Percentiles rank a stretch among this genome's conserved stretches.
These are phyloP conservation scores for Athripsodes cinereus DNA, from an alignment of 2,888 invertebrate species.

Conservation along the genomic window DNA sequence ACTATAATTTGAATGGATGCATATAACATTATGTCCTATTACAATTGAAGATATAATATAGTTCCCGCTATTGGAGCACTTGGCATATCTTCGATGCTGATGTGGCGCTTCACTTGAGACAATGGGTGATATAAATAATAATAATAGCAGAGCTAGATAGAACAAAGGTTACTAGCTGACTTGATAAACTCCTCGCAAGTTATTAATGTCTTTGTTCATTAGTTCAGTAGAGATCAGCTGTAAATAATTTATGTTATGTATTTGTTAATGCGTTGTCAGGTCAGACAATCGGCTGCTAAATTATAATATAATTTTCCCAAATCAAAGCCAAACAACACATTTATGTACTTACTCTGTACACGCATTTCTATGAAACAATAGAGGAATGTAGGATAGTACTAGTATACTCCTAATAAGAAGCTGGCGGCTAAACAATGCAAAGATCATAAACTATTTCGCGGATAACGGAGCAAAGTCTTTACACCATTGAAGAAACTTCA, in stretches of 20 bases:
- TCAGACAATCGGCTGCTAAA: constrained; percentile 20
- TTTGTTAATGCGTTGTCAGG: constrained; percentile 18
- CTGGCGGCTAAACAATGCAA: background rate
- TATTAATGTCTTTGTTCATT: constrained; percentile 8
- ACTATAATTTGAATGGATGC: no score
- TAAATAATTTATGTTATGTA: constrained; percentile 21
- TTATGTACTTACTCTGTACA: background rate
- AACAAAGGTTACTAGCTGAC: no score
- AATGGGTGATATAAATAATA: no score
- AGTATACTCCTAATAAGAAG: background rate
- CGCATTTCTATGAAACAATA: background rate
- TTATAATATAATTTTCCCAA: background rate
- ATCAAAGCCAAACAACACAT: background rate
- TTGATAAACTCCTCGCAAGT: no score
- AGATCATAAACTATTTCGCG: constrained; percentile 8
- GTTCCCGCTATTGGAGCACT: no score
- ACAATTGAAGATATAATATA: no score
- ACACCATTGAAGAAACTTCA: constrained; percentile 14
- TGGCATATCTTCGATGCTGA: no score
- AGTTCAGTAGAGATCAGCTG: constrained; percentile 19
- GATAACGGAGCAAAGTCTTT: constrained; percentile 16
- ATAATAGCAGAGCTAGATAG: no score
- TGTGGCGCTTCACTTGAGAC: no score
- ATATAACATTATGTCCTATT: no score
- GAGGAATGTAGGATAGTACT: background rate